phyloP scores from a whole-genome alignment of 2,113 vertebrate species.

The Gobiocypris rarus region DNA sequence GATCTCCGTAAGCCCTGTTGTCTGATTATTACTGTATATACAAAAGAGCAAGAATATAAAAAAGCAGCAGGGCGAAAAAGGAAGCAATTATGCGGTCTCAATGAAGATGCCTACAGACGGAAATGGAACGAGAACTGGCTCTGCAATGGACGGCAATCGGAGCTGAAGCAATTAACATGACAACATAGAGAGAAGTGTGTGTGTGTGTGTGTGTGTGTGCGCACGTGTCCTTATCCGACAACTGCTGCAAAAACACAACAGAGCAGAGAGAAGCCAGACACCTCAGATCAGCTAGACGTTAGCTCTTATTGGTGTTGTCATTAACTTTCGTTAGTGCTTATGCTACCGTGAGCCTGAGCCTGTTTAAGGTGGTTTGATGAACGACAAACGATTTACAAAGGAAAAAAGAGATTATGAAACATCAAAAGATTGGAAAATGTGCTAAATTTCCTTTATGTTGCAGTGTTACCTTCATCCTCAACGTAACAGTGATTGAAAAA shows the following conservation, averaged over 20 bases:
- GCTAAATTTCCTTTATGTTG: constrained; percentile 56
- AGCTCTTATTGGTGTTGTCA: constrained; percentile 67
- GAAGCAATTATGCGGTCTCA: constrained; percentile 44
- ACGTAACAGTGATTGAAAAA: background rate
- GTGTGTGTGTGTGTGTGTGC: constrained; percentile 9
- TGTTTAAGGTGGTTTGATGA: constrained; percentile 70
- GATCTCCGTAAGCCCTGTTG: background rate
- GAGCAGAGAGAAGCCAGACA: constrained; percentile 51
- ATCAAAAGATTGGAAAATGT: constrained; percentile 66
- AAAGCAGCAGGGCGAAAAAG: background rate
- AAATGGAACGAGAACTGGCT: constrained; percentile 1
- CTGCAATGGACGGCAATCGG: constrained; percentile 36
- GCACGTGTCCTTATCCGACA: constrained; percentile 14
- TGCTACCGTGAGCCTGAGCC: constrained; percentile 54
- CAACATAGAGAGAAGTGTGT: constrained; percentile 23
- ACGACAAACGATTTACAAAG: constrained; percentile 60
- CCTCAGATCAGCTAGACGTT: constrained; percentile 64
- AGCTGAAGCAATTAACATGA: constrained; percentile 55
- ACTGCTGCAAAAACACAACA: constrained; percentile 46
- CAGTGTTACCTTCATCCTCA: background rate
- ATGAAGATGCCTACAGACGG: constrained; percentile 4
- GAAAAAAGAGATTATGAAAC: constrained; percentile 42
- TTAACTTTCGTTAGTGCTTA: constrained; percentile 71
- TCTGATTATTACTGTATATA: background rate
- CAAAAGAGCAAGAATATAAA: background rate